A percentile compares a stretch with the other conserved stretches of the same genome.
These are phyloP conservation scores for Palythoa heliodiscus DNA, from an alignment of 92 coral and sea anemone species.

Conservation along the genomic window DNA sequence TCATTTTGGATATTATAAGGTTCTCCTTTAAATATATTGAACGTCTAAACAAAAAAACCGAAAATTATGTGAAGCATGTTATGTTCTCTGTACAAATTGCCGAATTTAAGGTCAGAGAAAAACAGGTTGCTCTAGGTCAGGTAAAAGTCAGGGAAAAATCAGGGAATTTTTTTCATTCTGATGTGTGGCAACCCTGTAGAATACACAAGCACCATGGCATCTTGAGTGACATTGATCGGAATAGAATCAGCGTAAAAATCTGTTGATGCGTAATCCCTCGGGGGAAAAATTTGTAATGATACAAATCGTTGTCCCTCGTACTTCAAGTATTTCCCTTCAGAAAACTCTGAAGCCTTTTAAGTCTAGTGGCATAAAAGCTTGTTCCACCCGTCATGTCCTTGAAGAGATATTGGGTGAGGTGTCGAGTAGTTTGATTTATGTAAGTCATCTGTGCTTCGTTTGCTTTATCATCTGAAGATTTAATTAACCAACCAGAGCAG, in stretches of 20 bases:
- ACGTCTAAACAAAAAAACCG: too few species aligned
- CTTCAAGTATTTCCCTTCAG: conserved; percentile 23
- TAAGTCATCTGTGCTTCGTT: conserved; percentile 54
- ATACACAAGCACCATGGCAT: too few species aligned
- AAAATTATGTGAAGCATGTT: too few species aligned
- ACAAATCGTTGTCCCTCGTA: background rate
- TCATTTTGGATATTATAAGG: too few species aligned
- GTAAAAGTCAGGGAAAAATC: too few species aligned
- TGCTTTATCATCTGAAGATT: conserved; percentile 50
- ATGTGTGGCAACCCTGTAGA: too few species aligned
- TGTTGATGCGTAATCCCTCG: background rate
- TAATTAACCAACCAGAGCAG: conserved; percentile 75
- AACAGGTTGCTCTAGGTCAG: too few species aligned
- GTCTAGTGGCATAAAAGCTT: conserved; percentile 55
- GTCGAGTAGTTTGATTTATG: conserved; percentile 74
- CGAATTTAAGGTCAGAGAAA: too few species aligned
- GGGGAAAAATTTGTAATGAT: background rate
- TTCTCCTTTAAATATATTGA: too few species aligned
- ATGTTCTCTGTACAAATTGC: too few species aligned
- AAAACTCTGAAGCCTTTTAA: conserved; percentile 48
- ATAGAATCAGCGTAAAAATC: background rate
- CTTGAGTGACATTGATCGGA: too few species aligned
- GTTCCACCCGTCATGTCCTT: conserved; percentile 63
- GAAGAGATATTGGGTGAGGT: conserved; percentile 60
- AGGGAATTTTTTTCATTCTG: too few species aligned